Conservation (phyloP, 2,888 invertebrate genomes). For the Metalampra italica region DNA sequence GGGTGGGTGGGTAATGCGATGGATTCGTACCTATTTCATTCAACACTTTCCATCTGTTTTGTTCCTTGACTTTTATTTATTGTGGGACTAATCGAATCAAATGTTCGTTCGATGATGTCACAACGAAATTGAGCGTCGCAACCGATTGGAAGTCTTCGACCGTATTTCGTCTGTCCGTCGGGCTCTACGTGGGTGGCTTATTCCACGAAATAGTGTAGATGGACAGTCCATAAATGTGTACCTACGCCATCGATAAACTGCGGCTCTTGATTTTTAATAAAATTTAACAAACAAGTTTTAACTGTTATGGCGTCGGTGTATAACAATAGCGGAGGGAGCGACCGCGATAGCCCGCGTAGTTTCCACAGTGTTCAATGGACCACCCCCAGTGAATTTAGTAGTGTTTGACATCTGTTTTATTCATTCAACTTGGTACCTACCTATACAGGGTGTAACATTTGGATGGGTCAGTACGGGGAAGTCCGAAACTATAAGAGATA, state of each 20-base stretch:
- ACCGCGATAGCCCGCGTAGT: slow-evolving; percentile 3
- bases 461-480: too few relatives aligned
- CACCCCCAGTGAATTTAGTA: not conserved
- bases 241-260: slow-evolving; percentile 49
- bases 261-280: slow-evolving; percentile 42
- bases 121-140: slow-evolving; percentile 37
- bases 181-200: slow-evolving; percentile 67
- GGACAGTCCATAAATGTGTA: slow-evolving; percentile 33
- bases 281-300: slow-evolving; percentile 23
- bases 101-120: slow-evolving; percentile 6
- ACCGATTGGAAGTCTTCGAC: slow-evolving; percentile 33
- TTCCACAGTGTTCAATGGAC: not conserved
- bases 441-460: too few relatives aligned
- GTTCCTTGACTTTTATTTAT: too few relatives aligned
- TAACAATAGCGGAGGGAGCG: slow-evolving; percentile 2
- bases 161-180: slow-evolving; percentile 10
- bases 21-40: not conserved
- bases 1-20: slow-evolving; percentile 16
- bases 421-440: not conserved
- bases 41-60: too few relatives aligned
- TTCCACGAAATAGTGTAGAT: slow-evolving; percentile 64
- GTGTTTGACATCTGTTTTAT: not conserved
- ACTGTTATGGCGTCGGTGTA: slow-evolving; percentile 28
- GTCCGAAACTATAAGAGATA: too few relatives aligned
- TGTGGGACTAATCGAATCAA: too few relatives aligned